phyloP scores from a whole-genome alignment of 37 sponge, comb jelly and placozoan genomes.

The Theonella swinhoei region DNA sequence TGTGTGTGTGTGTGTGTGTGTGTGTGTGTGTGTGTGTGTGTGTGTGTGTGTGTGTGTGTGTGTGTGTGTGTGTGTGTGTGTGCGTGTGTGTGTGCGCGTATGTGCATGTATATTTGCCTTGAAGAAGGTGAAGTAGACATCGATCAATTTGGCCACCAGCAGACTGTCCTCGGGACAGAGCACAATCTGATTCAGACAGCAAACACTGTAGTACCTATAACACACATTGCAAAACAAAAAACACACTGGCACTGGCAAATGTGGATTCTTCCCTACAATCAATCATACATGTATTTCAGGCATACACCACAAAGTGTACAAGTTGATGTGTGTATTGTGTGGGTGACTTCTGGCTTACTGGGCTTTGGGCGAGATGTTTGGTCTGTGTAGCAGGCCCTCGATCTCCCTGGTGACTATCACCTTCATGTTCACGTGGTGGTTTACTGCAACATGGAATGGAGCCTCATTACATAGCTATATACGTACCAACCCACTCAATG shows the following conservation, averaged over 20 bases:
- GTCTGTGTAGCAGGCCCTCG: constrained; percentile 85
- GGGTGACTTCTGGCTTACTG: constrained; percentile 73
- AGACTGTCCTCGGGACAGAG: constrained; percentile 55
- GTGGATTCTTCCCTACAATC: too few species aligned
- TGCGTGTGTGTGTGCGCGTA: too few species aligned
- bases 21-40: too few species aligned
- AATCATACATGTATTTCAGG: too few species aligned
- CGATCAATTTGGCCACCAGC: constrained; percentile 72
- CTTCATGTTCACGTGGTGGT: constrained; percentile 96
- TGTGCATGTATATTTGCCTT: constrained; percentile 68
- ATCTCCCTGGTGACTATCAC: constrained; percentile 83
- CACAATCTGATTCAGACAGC: constrained; percentile 90
- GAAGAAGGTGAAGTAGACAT: constrained; percentile 91
- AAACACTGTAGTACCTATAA: constrained; percentile 89
- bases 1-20: background rate
- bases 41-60: too few species aligned
- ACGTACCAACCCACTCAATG: background rate
- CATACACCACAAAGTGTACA: too few species aligned
- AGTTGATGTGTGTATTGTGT: background rate
- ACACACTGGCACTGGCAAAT: too few species aligned
- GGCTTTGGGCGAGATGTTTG: constrained; percentile 85
- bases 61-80: too few species aligned
- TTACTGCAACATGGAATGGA: constrained; percentile 42
- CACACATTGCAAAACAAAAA: too few species aligned
- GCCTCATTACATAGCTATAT: background rate